These are phyloP conservation scores for Channa striata DNA, from an alignment of 2,797 vertebrate genomes.

Conservation along the genomic window DNA sequence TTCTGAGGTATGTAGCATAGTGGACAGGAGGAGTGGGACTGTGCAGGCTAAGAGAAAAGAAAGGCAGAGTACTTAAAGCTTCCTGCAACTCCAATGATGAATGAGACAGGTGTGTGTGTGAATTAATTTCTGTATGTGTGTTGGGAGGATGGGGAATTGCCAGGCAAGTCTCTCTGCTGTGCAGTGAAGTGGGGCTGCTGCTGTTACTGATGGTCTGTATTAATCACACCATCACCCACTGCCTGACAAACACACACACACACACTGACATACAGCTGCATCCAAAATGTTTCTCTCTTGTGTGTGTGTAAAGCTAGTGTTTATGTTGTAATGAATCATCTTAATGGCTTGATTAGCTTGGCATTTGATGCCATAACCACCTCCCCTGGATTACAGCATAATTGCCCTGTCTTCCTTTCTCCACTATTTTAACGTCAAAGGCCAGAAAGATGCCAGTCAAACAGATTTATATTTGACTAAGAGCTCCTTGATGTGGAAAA, in stretches of 20 bases:
- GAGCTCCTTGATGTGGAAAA: not conserved
- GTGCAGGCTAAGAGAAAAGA: constrained; percentile 12
- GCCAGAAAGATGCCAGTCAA: not conserved
- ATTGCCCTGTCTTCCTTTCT: not conserved
- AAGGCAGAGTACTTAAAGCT: constrained; percentile 32
- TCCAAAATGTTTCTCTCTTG: constrained; percentile 9
- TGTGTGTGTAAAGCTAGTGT: constrained; percentile 17
- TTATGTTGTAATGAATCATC: constrained; percentile 19
- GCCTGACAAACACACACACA: constrained; percentile 36
- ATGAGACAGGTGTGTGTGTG: constrained; percentile 49
- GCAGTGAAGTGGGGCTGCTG: constrained; percentile 45
- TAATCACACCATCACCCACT: constrained; percentile 72
- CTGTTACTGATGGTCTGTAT: constrained; percentile 72
- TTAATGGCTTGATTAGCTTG: constrained; percentile 34
- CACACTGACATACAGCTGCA: constrained; percentile 26
- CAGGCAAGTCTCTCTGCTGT: constrained; percentile 42
- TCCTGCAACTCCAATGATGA: constrained; percentile 57
- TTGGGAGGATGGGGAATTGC: constrained; percentile 35
- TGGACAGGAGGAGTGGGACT: constrained; percentile 36
- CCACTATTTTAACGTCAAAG: constrained; percentile 7
- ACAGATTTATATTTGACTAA: not conserved
- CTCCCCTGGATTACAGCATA: constrained; percentile 4
- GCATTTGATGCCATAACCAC: constrained; percentile 9
- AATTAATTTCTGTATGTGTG: constrained; percentile 3
- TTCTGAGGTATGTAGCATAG: constrained; percentile 33